Conservation (phyloP, 2,797 vertebrate genomes). For the Eulemur coronatus region DNA sequence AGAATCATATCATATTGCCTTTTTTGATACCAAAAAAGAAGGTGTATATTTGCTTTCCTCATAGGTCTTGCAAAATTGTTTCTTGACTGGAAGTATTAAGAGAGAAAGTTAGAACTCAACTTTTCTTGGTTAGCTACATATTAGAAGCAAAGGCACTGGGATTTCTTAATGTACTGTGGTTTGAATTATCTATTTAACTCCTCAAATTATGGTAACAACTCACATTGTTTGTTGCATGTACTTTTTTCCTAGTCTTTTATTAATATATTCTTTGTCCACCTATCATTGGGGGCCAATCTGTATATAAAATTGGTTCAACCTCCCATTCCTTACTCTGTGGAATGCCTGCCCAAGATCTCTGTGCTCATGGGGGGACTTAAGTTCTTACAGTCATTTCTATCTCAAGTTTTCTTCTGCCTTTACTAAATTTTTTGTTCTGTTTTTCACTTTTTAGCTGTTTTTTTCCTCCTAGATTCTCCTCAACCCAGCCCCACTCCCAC, state of each 20-base stretch:
- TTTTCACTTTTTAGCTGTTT: background rate
- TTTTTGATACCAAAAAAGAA: background rate
- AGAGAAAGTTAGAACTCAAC: background rate
- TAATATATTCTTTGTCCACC: background rate
- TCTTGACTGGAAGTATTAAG: background rate
- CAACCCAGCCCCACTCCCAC: background rate
- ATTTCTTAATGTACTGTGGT: background rate
- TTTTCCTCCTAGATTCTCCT: background rate
- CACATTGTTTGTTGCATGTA: background rate
- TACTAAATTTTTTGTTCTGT: background rate
- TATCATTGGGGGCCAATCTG: background rate
- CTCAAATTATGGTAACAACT: background rate
- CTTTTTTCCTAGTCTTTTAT: background rate
- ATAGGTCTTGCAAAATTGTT: background rate
- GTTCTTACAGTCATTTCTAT: background rate
- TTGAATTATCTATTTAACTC: conserved; percentile 2
- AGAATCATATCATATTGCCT: background rate
- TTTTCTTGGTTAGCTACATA: background rate
- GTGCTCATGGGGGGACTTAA: background rate
- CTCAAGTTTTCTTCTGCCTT: background rate
- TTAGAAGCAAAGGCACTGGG: background rate
- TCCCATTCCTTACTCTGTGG: background rate
- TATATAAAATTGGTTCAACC: background rate
- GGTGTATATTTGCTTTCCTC: background rate
- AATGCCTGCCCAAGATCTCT: background rate